Conservation (phyloP, 1,140 invertebrate genomes). For the Agrypnia vestita region DNA sequence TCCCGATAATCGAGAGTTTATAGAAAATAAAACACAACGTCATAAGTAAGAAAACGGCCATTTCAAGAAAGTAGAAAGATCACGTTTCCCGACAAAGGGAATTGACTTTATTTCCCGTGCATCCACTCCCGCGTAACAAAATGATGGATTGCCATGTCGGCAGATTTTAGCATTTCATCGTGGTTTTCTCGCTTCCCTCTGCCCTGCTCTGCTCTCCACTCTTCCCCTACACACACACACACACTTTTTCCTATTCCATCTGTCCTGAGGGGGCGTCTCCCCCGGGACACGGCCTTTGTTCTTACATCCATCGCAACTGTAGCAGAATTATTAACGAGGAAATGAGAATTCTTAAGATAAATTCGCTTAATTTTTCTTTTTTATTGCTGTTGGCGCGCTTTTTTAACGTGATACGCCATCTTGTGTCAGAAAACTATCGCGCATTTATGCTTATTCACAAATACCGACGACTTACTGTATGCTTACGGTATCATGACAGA, state of each 20-base stretch:
- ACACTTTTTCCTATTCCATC: conserved; percentile 12
- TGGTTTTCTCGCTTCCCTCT: conserved; percentile 32
- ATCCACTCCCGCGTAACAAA: conserved; percentile 17
- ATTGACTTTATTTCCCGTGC: conserved; percentile 34
- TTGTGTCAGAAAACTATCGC: too few species aligned
- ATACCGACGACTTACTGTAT: too few species aligned
- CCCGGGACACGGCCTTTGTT: conserved; percentile 8
- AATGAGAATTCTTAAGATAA: not conserved
- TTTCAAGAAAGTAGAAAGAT: not conserved
- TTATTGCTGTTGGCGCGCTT: too few species aligned
- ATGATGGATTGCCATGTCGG: conserved; percentile 39
- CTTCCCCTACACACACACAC: not conserved
- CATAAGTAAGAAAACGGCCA: not conserved
- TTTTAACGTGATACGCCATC: too few species aligned
- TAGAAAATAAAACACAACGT: not conserved
- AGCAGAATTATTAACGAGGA: conserved; percentile 24
- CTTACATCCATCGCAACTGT: conserved; percentile 7
- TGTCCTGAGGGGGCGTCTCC: conserved; percentile 27
- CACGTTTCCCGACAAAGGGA: conserved; percentile 8
- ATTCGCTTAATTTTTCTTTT: not conserved
- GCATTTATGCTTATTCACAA: too few species aligned
- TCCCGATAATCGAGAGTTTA: too few species aligned
- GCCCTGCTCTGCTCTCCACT: not conserved
- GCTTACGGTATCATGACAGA: too few species aligned
- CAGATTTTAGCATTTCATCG: conserved; percentile 43